Percentiles rank a stretch among this genome's conserved stretches.
Evolutionary conservation across 2,797 vertebrate genomes (phyloP).

Genomic region (Anomalospiza imberbis): DNA sequence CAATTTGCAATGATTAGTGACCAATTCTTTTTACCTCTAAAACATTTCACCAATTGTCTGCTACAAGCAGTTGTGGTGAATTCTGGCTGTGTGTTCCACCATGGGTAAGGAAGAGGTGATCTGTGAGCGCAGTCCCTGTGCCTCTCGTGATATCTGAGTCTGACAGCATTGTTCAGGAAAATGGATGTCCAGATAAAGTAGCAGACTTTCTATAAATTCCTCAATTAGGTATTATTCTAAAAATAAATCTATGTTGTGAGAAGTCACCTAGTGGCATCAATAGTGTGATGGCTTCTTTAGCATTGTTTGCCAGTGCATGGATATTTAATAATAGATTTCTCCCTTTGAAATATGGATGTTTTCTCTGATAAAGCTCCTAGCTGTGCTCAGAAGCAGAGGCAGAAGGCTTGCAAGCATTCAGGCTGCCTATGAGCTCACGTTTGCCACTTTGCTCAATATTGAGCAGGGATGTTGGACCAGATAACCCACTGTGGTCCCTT

Average conservation of each 20-base stretch:
- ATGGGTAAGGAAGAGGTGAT: not conserved
- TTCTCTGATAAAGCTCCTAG: not conserved
- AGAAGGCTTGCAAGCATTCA: not conserved
- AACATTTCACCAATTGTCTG: not conserved
- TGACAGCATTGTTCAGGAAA: not conserved
- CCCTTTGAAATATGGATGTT: not conserved
- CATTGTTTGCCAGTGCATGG: not conserved
- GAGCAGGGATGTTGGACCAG: not conserved
- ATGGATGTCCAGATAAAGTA: not conserved
- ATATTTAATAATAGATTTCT: not conserved
- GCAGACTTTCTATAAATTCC: not conserved
- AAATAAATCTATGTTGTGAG: not conserved
- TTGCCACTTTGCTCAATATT: not conserved
- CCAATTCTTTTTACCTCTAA: not conserved
- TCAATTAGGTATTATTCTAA: not conserved
- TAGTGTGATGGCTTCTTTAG: not conserved
- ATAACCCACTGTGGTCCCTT: not conserved
- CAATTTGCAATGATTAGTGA: not conserved
- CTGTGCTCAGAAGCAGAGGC: not conserved
- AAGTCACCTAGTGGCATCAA: not conserved
- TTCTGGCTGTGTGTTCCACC: not conserved
- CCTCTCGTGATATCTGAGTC: not conserved
- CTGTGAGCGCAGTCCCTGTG: not conserved
- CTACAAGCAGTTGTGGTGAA: not conserved
- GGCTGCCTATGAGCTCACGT: not conserved